Percentiles rank a stretch among this genome's conserved stretches.
phyloP scores from a whole-genome alignment of 2,797 vertebrate species.

The Myotis planiceps region DNA sequence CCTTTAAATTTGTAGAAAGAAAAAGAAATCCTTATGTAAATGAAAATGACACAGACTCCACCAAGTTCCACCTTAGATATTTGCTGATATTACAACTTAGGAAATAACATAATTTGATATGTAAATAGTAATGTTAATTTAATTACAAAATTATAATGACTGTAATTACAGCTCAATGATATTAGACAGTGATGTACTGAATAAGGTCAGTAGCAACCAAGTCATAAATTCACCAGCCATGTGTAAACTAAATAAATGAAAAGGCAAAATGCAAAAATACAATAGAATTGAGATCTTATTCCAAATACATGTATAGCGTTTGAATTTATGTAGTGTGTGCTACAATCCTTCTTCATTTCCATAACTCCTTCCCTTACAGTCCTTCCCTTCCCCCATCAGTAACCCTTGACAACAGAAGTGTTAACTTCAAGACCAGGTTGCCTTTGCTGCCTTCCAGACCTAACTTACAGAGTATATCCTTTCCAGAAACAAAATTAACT shows the following conservation, averaged over 20 bases:
- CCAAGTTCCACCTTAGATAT: not conserved
- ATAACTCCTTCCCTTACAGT: slow-evolving; percentile 33
- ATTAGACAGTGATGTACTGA: not conserved
- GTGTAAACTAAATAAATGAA: slow-evolving; percentile 46
- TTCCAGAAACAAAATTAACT: slow-evolving; percentile 41
- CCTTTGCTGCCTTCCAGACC: slow-evolving; percentile 58
- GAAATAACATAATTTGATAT: not conserved
- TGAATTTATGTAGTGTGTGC: not conserved
- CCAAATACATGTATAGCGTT: slow-evolving; percentile 1
- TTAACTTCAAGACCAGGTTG: slow-evolving; percentile 69
- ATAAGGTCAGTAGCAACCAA: not conserved
- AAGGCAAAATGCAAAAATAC: slow-evolving; percentile 1
- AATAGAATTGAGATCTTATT: slow-evolving; percentile 14
- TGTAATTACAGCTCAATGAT: slow-evolving; percentile 14
- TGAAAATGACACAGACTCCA: not conserved
- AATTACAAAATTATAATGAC: slow-evolving; percentile 3
- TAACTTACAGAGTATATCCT: slow-evolving; percentile 32
- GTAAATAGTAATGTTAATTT: not conserved
- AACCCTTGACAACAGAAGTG: slow-evolving; percentile 69
- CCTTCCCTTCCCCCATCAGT: slow-evolving; percentile 58
- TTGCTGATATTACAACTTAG: not conserved
- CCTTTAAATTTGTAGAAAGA: not conserved
- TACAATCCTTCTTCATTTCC: slow-evolving; percentile 56
- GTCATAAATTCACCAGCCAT: not conserved
- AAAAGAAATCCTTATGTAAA: not conserved